Percentiles rank a stretch among this genome's conserved stretches.
Evolutionary conservation across 2,797 vertebrate genomes (phyloP).

Genomic region (Sebastes goodei): DNA sequence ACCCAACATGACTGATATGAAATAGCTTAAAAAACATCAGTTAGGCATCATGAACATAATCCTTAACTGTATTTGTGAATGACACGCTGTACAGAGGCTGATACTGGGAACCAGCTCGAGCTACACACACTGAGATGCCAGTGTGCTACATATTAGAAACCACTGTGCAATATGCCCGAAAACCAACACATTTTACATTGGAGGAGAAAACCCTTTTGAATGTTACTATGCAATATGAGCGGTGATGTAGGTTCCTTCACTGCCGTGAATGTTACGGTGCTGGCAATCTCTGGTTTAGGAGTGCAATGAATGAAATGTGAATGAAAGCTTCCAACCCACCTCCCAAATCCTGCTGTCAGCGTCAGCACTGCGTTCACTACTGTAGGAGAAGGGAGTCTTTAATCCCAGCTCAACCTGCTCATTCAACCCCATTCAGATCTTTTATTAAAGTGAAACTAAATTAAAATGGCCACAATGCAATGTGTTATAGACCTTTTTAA

Average conservation of each 20-base stretch:
- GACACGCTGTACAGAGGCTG: background rate
- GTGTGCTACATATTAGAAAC: background rate
- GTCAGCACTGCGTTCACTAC: background rate
- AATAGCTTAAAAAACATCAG: slow-evolving; percentile 14
- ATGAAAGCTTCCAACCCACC: background rate
- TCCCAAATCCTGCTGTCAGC: background rate
- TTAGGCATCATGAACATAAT: background rate
- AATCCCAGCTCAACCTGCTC: too few species aligned
- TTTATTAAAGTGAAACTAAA: background rate
- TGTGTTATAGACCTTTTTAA: background rate
- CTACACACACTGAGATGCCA: slow-evolving; percentile 4
- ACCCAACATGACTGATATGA: slow-evolving; percentile 9
- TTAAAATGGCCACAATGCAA: background rate
- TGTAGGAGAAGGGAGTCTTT: background rate
- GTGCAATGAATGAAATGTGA: background rate
- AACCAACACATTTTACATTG: background rate
- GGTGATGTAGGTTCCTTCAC: background rate
- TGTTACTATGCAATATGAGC: background rate
- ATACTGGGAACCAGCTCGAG: background rate
- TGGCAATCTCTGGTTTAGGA: background rate
- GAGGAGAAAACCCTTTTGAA: background rate
- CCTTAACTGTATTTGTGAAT: background rate
- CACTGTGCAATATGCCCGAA: background rate
- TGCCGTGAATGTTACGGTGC: background rate
- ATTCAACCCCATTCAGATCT: background rate